Evolutionary conservation across 2,113 vertebrate genomes (phyloP), one percentile per base, ranked within the genome.

Genomic region (Myodes glareolus): DNA sequence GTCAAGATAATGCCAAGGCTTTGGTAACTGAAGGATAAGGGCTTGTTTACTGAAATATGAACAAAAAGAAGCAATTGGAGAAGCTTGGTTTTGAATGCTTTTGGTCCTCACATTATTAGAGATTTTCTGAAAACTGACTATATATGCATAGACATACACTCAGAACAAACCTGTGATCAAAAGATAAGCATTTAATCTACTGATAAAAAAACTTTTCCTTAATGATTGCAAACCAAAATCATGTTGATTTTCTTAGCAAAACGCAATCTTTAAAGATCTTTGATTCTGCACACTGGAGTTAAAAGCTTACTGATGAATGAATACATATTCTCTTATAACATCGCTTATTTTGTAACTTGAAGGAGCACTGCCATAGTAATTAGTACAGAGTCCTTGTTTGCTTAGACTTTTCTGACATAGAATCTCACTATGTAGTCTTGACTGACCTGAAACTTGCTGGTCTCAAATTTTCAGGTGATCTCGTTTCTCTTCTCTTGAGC

Each of bases 241-340:
- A 91, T 39, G 25, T 42, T 68, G 45, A 67, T 75, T 94, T 92
- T 77, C 94, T 94, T 86, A 75, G 27, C n/a, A 42, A 94, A 88
- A 95, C 29, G 82, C 16, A 72, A 65, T 72, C 52, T 84, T 88
- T 93, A 84, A 14, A 9, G 80, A 68, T 67, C 52, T 75, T 81
- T 95, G 84, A 19, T 9, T 96, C 61, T 73, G 82, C 7, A 87
- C 29, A 68, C 16, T 58, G 68, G 29, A 77, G 63, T 92, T 58
- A 80, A 90, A 88, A 33, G 27, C 77, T 95, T 87, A 68, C 45
- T 92, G 61, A 95, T 95, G 42, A 90, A 67, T 25, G 63, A 87
- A 81, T 92, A 91, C 91, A 39, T 88, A 50, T 88, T 95, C 72
- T 55, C 42, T 81, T 81, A n/a, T 1, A 65, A 2, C n/a, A 88